These are phyloP conservation scores for Eufriesea mexicana DNA, from an alignment of 1,140 invertebrate genomes.

Conservation along the genomic window DNA sequence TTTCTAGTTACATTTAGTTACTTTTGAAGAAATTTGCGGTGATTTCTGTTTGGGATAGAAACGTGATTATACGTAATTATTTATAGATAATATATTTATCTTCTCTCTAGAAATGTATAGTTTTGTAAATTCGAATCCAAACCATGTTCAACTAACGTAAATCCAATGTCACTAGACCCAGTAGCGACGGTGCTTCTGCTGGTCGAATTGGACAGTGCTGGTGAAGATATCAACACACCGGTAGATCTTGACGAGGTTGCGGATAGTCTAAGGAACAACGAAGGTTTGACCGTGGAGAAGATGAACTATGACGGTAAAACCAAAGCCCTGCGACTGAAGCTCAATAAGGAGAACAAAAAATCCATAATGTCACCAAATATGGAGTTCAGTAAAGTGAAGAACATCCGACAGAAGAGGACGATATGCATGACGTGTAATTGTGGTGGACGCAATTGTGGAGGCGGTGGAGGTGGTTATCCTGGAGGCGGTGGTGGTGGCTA, in stretches of 20 bases:
- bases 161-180: constrained; percentile 66
- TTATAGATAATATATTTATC: too few species aligned
- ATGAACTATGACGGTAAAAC: constrained; percentile 69
- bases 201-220: constrained; percentile 72
- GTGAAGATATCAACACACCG: constrained; percentile 65
- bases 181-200: constrained; percentile 74
- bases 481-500: constrained; percentile 2
- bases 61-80: too few species aligned
- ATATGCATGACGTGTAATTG: constrained; percentile 68
- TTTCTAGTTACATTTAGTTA: too few species aligned
- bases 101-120: too few species aligned
- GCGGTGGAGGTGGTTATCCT: constrained; percentile 46
- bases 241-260: constrained; percentile 74
- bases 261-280: constrained; percentile 67
- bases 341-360: constrained; percentile 61
- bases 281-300: constrained; percentile 75
- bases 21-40: too few species aligned
- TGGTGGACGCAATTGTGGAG: constrained; percentile 24
- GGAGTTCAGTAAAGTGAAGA: constrained; percentile 57
- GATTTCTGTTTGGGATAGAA: too few species aligned
- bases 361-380: constrained; percentile 19
- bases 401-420: constrained; percentile 72
- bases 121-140: too few species aligned
- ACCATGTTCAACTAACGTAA: not conserved
- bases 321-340: constrained; percentile 71